A percentile compares a stretch with the other conserved stretches of the same genome.
Evolutionary conservation across 2,113 vertebrate species (phyloP).

Genomic region (Argyrosomus japonicus): DNA sequence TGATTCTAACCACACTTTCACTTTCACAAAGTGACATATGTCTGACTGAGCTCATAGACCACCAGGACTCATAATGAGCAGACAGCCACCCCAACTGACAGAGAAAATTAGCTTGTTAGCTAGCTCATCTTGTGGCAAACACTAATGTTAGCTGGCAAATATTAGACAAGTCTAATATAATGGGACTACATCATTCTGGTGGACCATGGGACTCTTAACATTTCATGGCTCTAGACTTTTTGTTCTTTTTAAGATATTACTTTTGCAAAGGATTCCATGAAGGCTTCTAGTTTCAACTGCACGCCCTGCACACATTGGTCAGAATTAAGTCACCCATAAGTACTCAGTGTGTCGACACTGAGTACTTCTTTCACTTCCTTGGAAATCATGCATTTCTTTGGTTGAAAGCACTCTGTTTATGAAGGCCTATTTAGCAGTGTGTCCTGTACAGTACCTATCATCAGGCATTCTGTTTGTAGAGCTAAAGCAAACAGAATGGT

Average conservation of each 20-base stretch:
- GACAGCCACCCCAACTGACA: neutral
- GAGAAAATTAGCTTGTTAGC: neutral
- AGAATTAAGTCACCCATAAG: constrained; percentile 24
- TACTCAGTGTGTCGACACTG: constrained; percentile 10
- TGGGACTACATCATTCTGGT: constrained; percentile 7
- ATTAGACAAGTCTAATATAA: constrained; percentile 10
- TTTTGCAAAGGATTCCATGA: neutral
- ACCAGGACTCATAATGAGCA: neutral
- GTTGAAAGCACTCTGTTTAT: constrained; percentile 22
- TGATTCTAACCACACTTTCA: neutral
- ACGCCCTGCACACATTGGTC: constrained; percentile 12
- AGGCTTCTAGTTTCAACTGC: neutral
- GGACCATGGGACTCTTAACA: neutral
- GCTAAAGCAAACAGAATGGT: constrained; percentile 20
- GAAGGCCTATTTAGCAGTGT: constrained; percentile 21
- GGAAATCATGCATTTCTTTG: constrained; percentile 11
- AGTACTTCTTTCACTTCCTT: constrained; percentile 19
- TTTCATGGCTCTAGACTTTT: neutral
- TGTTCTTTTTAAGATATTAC: constrained; percentile 2
- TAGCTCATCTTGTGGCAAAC: neutral
- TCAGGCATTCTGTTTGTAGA: constrained; percentile 41
- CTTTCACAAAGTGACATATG: neutral
- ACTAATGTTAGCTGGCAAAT: neutral
- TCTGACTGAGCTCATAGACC: neutral
- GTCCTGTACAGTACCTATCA: constrained; percentile 42